Base-by-base conservation (phyloP, 2,888 invertebrate species). In the Amphipoea oculea region DNA sequence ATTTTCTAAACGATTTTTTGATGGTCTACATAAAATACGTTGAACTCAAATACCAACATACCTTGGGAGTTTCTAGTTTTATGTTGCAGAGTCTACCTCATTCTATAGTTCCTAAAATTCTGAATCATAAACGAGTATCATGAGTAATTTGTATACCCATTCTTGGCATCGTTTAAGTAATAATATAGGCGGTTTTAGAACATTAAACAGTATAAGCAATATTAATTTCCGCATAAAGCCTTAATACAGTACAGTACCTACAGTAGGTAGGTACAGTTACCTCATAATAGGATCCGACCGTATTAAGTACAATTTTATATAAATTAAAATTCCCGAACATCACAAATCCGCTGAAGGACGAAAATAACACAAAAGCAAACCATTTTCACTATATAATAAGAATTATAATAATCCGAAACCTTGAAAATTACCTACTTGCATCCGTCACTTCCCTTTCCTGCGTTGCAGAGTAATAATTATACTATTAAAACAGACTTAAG, bases 381-480 rank as follows among this genome's bases (percentile, higher is more conserved):
- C 40, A 75, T 65, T 72, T 72, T 86, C 66, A 80, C 85, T 80
- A 23, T 5, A 20, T 20, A 91, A 92, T 78, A 40, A 40, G 40
- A 40, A 40, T 40, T 40, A 54, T 81, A 86, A n/a, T 91, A 90
- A 93, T 91, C 91, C 85, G 81, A 88, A 89, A 91, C 95, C 95
- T 96, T 96, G 95, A 94, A 90, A 85, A 88, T 86, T 89, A 89
- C 90, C 89, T 86, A 87, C 66, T 66, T 42, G 14, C 90, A 89
- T 91, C 92, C 92, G 92, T 90, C 91, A 95, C 94, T 96, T 96
- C 96, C 95, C 88, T 94, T 96, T 96, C 96, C 96, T 95, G 94
- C 85, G 89, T 60, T 82, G 66, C 79, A 83, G 80, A 79, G 79
- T 88, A 88, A 60, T 94, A 94, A 94, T 94, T 89, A 91, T 86